These are phyloP conservation scores for Geophilus truncorum DNA, from an alignment of 2,888 invertebrate genomes.

Conservation along the genomic window DNA sequence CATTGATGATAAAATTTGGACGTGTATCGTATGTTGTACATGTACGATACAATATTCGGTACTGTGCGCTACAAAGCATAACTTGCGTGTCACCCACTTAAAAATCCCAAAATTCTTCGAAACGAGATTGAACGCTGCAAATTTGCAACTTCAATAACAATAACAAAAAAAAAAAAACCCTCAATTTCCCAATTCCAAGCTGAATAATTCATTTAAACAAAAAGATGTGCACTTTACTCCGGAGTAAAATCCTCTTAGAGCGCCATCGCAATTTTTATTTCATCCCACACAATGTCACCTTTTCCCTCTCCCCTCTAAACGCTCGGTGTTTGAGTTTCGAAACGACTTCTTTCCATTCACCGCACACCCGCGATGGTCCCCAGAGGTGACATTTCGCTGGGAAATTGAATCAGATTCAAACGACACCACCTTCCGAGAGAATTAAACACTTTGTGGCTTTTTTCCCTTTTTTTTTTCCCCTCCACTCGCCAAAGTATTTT, in stretches of 20 bases:
- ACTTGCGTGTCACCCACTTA: too few species aligned
- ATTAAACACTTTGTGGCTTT: constrained; percentile 18
- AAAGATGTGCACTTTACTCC: not conserved
- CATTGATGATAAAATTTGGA: too few species aligned
- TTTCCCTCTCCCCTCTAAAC: not conserved
- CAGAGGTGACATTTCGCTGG: constrained; percentile 9
- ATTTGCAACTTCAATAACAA: too few species aligned
- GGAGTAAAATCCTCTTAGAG: constrained; percentile 1
- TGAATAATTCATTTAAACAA: constrained; percentile 18
- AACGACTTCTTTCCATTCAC: constrained; percentile 13
- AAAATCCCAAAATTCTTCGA: too few species aligned
- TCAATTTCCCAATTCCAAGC: not conserved
- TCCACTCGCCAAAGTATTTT: too few species aligned
- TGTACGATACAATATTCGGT: too few species aligned
- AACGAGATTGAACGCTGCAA: too few species aligned
- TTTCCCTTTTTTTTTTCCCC: not conserved
- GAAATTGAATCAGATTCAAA: constrained; percentile 25
- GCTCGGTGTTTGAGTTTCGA: not conserved
- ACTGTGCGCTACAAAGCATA: too few species aligned
- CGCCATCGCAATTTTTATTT: not conserved
- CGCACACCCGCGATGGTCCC: constrained; percentile 14
- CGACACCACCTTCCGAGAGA: not conserved
- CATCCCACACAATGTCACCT: constrained; percentile 2
- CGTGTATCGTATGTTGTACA: too few species aligned
- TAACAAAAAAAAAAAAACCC: too few species aligned